Base-by-base conservation (phyloP, 2,113 vertebrate genomes). In the Gobius niger region DNA sequence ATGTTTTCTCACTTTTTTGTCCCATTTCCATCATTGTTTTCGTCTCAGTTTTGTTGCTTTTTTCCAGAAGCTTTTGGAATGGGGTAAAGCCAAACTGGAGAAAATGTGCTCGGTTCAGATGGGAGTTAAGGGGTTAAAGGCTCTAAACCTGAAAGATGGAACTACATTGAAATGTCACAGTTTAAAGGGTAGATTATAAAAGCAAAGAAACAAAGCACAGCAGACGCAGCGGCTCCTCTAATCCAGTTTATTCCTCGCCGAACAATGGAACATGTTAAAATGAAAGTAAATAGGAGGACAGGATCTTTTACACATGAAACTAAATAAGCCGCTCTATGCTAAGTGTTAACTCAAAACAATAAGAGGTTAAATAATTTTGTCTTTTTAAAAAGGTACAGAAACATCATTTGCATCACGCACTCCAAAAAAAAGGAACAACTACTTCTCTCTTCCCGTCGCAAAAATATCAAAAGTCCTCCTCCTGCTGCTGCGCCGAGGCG, bases 281-380 rank as follows among this genome's bases (percentile, higher is more conserved):
- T 85, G 84, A 95, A 95, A 92, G 65, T 71, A 81, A 71, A 84
- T 86, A 82, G 85, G 65, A 87, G 75, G 78, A 87, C 78, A 87
- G 82, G 86, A 89, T 82, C 81, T 72, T 71, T 62, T 70, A 98
- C 96, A 96, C 95, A 94, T 93, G 95, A 94, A 96, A 98, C 96
- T 95, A 89, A 90, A 87, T 91, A 96, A 92, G 94, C 92, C 95
- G 94, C 94, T 94, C 95, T 97, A 98, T 93, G 94, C 96, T 98
- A 96, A 88, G 93, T 96, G 95, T 95, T 98, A 96, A 98, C 95
- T 96, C 95, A 96, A 96, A 34, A 89, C 88, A 82, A 95, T 96
- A 98, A 94, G 96, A 93, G 96, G 95, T 97, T 98, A 98, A 98
- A 98, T 97, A 97, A 96, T 91, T 34, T 93, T 92, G 93, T 94